phyloP scores from a whole-genome alignment of 2,113 vertebrate genomes.

The Tonatia bakeri region DNA sequence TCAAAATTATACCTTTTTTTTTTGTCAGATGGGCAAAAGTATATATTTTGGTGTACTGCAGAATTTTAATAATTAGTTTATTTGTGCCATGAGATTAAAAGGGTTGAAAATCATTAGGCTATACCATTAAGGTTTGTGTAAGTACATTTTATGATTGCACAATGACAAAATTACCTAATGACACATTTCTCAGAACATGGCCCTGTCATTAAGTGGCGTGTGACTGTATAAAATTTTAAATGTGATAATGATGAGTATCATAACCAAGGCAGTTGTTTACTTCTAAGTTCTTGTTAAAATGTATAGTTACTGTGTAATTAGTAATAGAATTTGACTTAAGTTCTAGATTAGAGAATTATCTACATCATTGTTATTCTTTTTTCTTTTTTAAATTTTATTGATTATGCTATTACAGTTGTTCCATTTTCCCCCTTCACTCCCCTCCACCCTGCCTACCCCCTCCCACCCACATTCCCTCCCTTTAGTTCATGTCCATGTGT shows the following conservation, averaged over 20 bases:
- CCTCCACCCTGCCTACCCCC: no score
- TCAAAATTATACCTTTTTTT: neutral
- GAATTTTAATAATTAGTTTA: neutral
- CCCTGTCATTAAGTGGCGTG: neutral
- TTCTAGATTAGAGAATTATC: neutral
- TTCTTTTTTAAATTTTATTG: no score
- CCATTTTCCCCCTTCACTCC: no score
- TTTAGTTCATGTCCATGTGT: no score
- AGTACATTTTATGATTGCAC: neutral
- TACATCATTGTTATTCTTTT: no score
- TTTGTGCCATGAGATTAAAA: neutral
- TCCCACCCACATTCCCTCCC: no score
- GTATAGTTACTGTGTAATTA: neutral
- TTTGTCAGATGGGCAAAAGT: neutral
- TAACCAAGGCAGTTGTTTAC: slow-evolving; percentile 6
- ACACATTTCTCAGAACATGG: neutral
- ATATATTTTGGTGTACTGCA: neutral
- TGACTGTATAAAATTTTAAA: slow-evolving; percentile 14
- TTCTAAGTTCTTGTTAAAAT: neutral
- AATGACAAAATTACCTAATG: neutral
- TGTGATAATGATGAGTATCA: neutral
- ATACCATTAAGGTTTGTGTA: neutral
- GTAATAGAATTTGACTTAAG: neutral
- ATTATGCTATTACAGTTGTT: no score
- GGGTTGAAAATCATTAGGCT: neutral